A percentile compares a stretch with the other conserved stretches of the same genome.
These are phyloP conservation scores for Zeugodacus cucurbitae DNA, from an alignment of 1,140 invertebrate species.

Conservation along the genomic window DNA sequence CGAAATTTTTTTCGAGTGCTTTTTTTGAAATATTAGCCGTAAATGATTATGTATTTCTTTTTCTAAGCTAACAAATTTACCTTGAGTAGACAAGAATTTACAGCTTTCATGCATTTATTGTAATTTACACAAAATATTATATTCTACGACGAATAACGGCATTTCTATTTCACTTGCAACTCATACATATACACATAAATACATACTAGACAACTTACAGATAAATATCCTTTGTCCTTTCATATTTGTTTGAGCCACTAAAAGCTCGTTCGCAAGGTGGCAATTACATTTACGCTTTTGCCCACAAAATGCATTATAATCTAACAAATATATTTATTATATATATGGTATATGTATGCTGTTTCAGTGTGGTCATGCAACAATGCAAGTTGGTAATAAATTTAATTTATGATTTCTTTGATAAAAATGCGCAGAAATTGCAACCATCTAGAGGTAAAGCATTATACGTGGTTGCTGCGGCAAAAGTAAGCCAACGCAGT, in stretches of 20 bases:
- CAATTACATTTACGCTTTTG: conserved; percentile 27
- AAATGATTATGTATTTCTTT: too few relatives aligned
- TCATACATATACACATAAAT: background rate
- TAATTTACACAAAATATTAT: background rate
- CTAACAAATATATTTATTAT: background rate
- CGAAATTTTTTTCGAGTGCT: too few relatives aligned
- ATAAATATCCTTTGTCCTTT: background rate
- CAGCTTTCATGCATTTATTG: background rate
- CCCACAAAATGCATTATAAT: conserved; percentile 23
- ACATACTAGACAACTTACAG: background rate
- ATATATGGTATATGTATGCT: background rate
- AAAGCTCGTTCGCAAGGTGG: conserved; percentile 20
- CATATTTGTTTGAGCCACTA: too few relatives aligned
- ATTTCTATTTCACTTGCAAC: background rate
- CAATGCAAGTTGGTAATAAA: conserved; percentile 18
- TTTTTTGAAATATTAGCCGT: too few relatives aligned
- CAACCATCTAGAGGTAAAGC: background rate
- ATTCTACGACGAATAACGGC: background rate
- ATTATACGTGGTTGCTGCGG: background rate
- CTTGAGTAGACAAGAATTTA: background rate
- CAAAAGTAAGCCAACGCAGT: background rate
- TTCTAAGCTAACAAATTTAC: too few relatives aligned
- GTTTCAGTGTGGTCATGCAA: background rate
- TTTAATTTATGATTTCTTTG: conserved; percentile 35
- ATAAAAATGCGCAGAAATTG: conserved; percentile 27